phyloP scores from a whole-genome alignment of 1,140 invertebrate species.

The Drosophila busckii region DNA sequence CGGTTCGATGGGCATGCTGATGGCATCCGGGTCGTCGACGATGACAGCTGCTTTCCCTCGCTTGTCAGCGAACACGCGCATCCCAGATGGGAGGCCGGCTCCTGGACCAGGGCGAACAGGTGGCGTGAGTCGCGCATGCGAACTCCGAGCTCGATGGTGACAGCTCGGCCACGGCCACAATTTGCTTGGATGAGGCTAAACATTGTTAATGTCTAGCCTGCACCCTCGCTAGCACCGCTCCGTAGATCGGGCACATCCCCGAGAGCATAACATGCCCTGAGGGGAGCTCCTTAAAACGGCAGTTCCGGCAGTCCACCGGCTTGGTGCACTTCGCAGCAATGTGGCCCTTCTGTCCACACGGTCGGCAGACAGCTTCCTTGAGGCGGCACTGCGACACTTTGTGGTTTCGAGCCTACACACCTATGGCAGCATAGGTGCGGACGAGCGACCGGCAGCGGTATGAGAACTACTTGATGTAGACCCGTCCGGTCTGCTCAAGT shows the following conservation, averaged over 20 bases:
- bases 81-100: background rate
- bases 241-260: background rate
- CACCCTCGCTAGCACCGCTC: background rate
- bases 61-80: background rate
- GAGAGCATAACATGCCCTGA: constrained; percentile 4
- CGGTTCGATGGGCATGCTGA: background rate
- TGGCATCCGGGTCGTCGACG: constrained; percentile 3
- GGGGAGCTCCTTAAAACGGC: too few relatives aligned
- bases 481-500: background rate
- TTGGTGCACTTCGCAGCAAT: constrained; percentile 1
- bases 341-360: constrained; percentile 2
- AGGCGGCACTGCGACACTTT: constrained; percentile 9
- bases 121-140: background rate
- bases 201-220: constrained; percentile 9
- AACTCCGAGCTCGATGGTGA: constrained; percentile 3
- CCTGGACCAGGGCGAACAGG: background rate
- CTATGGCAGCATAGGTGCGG: constrained; percentile 6
- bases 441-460: constrained; percentile 6
- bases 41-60: constrained; percentile 3
- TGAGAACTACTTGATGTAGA: constrained; percentile 18
- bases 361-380: constrained; percentile 5
- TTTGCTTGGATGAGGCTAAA: constrained; percentile 10
- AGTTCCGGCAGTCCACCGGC: background rate
- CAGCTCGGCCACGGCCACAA: background rate
- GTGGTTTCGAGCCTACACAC: constrained; percentile 13